phyloP scores from a whole-genome alignment of 2,888 invertebrate genomes.

The Poecilus cupreus region DNA sequence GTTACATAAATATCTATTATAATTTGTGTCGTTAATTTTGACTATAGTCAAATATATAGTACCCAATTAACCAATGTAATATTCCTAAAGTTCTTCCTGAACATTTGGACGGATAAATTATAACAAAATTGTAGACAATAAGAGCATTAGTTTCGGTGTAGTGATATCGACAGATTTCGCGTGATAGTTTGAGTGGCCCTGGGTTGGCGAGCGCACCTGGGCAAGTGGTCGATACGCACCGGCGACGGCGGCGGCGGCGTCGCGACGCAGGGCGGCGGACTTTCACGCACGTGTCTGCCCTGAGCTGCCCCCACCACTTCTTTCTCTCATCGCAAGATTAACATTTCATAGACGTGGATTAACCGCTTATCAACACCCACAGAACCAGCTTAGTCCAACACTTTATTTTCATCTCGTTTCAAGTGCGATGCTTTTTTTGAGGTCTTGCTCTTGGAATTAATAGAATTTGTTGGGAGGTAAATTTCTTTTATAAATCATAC shows the following conservation, averaged over 20 bases:
- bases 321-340: conserved; percentile 36
- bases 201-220: neutral
- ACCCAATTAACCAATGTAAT: no score
- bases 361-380: conserved; percentile 29
- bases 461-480: conserved; percentile 10
- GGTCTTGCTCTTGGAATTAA: neutral
- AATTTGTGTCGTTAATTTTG: no score
- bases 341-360: conserved; percentile 34
- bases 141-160: no score
- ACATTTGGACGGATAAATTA: no score
- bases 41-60: no score
- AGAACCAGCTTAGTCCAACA: neutral
- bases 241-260: neutral
- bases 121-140: no score
- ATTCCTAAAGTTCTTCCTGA: no score
- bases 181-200: neutral
- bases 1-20: no score
- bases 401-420: neutral
- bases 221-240: conserved; percentile 3
- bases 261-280: no score
- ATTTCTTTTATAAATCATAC: conserved; percentile 19
- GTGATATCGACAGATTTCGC: no score
- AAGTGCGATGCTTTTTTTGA: neutral
- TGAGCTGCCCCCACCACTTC: neutral
- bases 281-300: neutral